Evolutionary conservation across 2,797 vertebrate species (phyloP).

Genomic region (Pteronotus mesoamericanus): DNA sequence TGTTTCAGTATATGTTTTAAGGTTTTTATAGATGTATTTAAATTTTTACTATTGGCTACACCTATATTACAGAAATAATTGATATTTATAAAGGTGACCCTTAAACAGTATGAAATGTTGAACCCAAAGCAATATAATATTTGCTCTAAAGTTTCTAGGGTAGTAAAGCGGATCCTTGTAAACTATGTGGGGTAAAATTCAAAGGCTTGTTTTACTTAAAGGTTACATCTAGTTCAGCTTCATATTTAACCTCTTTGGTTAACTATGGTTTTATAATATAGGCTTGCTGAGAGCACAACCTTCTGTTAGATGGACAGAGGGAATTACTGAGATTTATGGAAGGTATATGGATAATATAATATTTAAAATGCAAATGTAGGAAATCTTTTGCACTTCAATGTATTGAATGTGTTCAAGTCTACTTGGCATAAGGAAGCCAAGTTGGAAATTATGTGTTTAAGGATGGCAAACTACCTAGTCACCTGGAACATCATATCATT

Average conservation of each 20-base stretch:
- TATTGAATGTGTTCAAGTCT: conserved; percentile 76
- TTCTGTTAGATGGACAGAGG: conserved; percentile 53
- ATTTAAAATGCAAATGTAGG: conserved; percentile 78
- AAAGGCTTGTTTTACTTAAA: conserved; percentile 30
- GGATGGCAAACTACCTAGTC: conserved; percentile 67
- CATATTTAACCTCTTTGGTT: conserved; percentile 31
- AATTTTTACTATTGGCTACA: background rate
- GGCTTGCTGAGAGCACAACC: background rate
- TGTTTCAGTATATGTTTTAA: background rate
- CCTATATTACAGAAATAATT: background rate
- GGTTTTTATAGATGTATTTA: background rate
- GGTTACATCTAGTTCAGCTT: background rate
- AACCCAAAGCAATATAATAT: background rate
- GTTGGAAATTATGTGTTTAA: conserved; percentile 74
- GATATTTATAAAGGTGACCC: background rate
- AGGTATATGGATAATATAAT: conserved; percentile 71
- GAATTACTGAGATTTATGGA: conserved; percentile 64
- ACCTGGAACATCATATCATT: conserved; percentile 68
- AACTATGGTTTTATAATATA: background rate
- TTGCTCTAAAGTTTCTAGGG: conserved; percentile 17
- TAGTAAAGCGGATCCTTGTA: conserved; percentile 2
- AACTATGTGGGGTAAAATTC: background rate
- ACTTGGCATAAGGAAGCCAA: conserved; percentile 74
- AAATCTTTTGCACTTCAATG: conserved; percentile 66
- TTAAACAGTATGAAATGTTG: background rate